These are phyloP conservation scores for Phaonia tiefii DNA, from an alignment of 2,888 invertebrate species.

Conservation along the genomic window DNA sequence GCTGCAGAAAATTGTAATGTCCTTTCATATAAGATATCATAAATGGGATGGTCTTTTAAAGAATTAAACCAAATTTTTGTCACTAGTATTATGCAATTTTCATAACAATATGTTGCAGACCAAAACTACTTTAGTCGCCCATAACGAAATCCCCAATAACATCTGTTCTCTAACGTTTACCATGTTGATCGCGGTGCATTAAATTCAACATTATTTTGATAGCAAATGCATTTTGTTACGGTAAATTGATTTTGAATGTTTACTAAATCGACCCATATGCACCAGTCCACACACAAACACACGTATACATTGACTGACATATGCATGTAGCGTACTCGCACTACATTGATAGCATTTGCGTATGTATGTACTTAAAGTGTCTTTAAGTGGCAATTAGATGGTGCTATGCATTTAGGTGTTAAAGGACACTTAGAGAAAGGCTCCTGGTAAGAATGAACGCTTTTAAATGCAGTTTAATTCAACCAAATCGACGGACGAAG, in stretches of 20 bases:
- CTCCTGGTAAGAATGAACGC: conserved; percentile 41
- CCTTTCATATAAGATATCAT: too few species aligned
- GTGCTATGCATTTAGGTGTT: conserved; percentile 56
- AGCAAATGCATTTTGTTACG: conserved; percentile 62
- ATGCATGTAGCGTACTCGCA: neutral
- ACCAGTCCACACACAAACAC: neutral
- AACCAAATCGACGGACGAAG: too few species aligned
- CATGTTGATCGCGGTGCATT: conserved; percentile 61
- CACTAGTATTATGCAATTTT: too few species aligned
- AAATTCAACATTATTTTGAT: conserved; percentile 58
- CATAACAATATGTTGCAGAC: too few species aligned
- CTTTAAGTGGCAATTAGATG: conserved; percentile 62
- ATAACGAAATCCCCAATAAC: too few species aligned
- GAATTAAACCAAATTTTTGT: too few species aligned
- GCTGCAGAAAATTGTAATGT: too few species aligned
- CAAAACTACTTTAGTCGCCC: too few species aligned
- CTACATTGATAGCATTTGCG: conserved; percentile 49
- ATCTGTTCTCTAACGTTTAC: conserved; percentile 50
- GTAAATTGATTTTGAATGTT: conserved; percentile 66
- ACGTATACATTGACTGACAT: neutral
- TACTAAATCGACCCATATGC: conserved; percentile 45
- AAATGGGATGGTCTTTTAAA: too few species aligned
- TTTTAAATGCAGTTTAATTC: too few species aligned
- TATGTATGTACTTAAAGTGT: conserved; percentile 62
- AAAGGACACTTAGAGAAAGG: conserved; percentile 51